Evolutionary conservation across 2,797 vertebrate genomes (phyloP), one percentile per base, ranked within the genome.

Genomic region (Craterocephalus amniculus): DNA sequence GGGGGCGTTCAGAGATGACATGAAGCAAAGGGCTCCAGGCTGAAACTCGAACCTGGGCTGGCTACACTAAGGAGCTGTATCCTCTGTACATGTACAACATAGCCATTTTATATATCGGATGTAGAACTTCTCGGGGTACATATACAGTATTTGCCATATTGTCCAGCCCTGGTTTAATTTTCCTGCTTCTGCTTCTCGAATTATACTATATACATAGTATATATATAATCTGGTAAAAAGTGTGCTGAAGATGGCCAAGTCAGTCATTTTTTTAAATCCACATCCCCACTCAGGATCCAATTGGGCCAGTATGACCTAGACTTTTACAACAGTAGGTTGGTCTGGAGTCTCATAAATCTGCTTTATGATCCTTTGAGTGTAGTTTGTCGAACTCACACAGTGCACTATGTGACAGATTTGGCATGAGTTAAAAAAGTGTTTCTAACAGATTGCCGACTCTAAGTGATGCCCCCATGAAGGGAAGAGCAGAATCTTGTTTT

Each of bases 361-460:
- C 72, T 81, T 81, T 51, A 62, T 76, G 68, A 76, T 78, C 59
- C 45, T 56, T 57, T 43, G 40, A 67, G 60, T 58, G 74, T 58
- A 76, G 40, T 78, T 63, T 63, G 43, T 34, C 51, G 61, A 67
- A 64, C 64, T 70, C 58, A 26, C 52, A 26, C 49, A 49, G 14
- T 1, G 57, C 36, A 9, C 8, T 68, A 22, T 13, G 27, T 32
- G 63, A 58, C 48, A 31, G n/a, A 38, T 1, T 57, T 54, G 54
- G 11, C 69, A 51, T 54, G 55, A 71, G 59, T 63, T 31, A n/a
- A 74, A 70, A 58, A 78, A 57, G 60, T 26, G 16, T 63, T 35
- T 57, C 65, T 54, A 2, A 54, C 31, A 43, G 6, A 72, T 13
- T 49, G 38, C 22, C 35, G 29, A 26, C 49, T 61, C 51, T 43